phyloP scores from a whole-genome alignment of 2,113 vertebrate species.

The Anolis carolinensis region DNA sequence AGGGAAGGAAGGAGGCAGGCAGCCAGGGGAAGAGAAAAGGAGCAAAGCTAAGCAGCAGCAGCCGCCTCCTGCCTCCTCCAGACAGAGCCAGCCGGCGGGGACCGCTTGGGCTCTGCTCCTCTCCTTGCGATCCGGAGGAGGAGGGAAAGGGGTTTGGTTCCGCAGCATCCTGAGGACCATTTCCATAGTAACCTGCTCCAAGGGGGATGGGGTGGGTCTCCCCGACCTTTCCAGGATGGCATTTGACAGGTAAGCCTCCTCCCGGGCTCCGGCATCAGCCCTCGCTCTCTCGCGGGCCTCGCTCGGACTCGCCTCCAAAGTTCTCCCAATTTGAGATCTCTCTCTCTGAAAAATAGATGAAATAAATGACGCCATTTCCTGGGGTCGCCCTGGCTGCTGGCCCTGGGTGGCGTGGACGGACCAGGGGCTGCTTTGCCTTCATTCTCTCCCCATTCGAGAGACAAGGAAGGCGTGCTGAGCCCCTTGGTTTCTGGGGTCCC shows the following conservation, averaged over 20 bases:
- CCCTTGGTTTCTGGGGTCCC: conserved; percentile 13
- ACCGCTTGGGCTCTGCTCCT: conserved; percentile 11
- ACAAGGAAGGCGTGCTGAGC: no score
- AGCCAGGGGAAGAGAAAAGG: conserved; percentile 24
- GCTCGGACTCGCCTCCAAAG: conserved; percentile 33
- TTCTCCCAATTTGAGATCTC: conserved; percentile 26
- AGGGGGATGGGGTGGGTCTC: conserved; percentile 55
- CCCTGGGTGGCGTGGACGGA: not conserved
- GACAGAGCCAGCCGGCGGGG: not conserved
- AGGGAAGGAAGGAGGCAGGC: not conserved
- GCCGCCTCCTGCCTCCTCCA: conserved; percentile 42
- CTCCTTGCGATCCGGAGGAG: conserved; percentile 28
- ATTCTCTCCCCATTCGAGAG: no score
- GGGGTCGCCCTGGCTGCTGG: conserved; percentile 16
- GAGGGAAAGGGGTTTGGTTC: conserved; percentile 38
- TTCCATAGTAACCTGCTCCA: conserved; percentile 74
- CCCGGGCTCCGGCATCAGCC: not conserved
- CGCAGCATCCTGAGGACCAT: conserved; percentile 57
- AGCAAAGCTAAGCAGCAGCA: conserved; percentile 7
- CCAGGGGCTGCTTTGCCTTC: not conserved
- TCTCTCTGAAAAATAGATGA: no score
- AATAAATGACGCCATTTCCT: conserved; percentile 27
- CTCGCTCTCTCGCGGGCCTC: no score
- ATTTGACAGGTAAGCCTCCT: conserved; percentile 71
- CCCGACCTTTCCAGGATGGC: conserved; percentile 47